A percentile compares a stretch with the other conserved stretches of the same genome.
Evolutionary conservation across 2,797 vertebrate genomes (phyloP).

Genomic region (Esox masquinongy): DNA sequence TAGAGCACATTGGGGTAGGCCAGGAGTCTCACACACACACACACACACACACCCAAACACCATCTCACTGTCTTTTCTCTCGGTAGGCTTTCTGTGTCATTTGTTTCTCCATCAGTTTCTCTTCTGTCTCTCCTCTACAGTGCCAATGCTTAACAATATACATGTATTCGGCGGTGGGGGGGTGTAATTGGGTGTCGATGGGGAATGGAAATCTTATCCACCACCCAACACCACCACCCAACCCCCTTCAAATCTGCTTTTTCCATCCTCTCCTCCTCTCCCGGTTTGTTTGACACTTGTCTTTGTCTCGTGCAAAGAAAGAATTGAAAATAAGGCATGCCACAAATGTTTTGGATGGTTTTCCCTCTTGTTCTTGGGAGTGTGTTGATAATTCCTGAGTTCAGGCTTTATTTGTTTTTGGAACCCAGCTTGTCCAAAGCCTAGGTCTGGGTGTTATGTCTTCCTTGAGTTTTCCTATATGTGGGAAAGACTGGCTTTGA

Average conservation of each 20-base stretch:
- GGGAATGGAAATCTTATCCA: constrained; percentile 83
- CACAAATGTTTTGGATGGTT: constrained; percentile 65
- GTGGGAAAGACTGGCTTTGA: constrained; percentile 51
- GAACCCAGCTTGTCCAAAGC: constrained; percentile 60
- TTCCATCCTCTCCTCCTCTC: constrained; percentile 58
- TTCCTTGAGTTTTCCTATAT: constrained; percentile 52
- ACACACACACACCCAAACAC: constrained; percentile 35
- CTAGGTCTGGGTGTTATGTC: constrained; percentile 67
- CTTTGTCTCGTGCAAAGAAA: constrained; percentile 83
- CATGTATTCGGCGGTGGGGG: constrained; percentile 76
- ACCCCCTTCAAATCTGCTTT: constrained; percentile 57
- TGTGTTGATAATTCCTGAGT: constrained; percentile 73
- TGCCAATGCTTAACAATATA: constrained; percentile 81
- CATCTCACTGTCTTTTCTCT: constrained; percentile 38
- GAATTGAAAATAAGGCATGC: constrained; percentile 75
- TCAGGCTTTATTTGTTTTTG: constrained; percentile 73
- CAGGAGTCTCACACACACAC: constrained; percentile 59
- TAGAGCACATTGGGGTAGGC: constrained; percentile 71
- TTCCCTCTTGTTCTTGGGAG: constrained; percentile 47
- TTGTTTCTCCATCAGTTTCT: not conserved
- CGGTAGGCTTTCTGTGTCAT: constrained; percentile 11
- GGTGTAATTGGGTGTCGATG: not conserved
- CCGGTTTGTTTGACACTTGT: constrained; percentile 83
- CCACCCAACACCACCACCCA: constrained; percentile 56
- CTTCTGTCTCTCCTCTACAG: not conserved